A percentile compares a stretch with the other conserved stretches of the same genome.
phyloP scores from a whole-genome alignment of 2,797 vertebrate species.

The Xyrichtys novacula region DNA sequence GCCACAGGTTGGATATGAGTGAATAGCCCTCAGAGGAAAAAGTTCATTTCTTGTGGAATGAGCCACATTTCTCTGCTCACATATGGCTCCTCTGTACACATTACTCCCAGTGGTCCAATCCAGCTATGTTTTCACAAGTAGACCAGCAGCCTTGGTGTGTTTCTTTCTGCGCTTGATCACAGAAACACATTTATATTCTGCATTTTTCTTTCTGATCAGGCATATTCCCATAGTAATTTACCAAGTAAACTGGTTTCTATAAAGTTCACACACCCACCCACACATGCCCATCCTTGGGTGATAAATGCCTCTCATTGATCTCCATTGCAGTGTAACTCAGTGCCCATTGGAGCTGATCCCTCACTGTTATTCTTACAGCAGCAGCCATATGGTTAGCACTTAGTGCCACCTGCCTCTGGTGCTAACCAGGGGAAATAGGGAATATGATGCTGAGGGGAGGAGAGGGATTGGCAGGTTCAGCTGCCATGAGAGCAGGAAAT shows the following conservation, averaged over 20 bases:
- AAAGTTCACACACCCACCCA: constrained; percentile 63
- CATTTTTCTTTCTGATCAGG: constrained; percentile 12
- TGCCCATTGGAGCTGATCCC: constrained; percentile 73
- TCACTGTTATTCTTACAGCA: constrained; percentile 71
- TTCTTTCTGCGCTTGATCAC: constrained; percentile 24
- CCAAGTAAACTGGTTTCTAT: constrained; percentile 51
- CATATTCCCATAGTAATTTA: constrained; percentile 29
- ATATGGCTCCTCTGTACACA: constrained; percentile 55
- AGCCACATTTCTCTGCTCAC: constrained; percentile 58
- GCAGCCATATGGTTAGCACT: constrained; percentile 81
- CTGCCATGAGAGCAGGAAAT: constrained; percentile 66
- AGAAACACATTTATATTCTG: constrained; percentile 4
- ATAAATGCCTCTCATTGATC: constrained; percentile 80
- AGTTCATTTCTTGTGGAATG: constrained; percentile 72
- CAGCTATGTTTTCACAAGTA: constrained; percentile 45
- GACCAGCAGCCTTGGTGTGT: constrained; percentile 30
- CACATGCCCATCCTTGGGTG: constrained; percentile 66
- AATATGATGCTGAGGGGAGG: constrained; percentile 39
- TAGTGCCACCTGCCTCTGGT: constrained; percentile 80
- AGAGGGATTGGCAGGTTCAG: constrained; percentile 53
- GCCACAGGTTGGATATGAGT: constrained; percentile 63
- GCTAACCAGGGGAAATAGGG: constrained; percentile 59
- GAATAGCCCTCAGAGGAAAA: constrained; percentile 63
- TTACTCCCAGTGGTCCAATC: constrained; percentile 60
- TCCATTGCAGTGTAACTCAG: constrained; percentile 66